Conservation (phyloP, 2,797 vertebrate species). For the Crocodylus rhombifer region DNA sequence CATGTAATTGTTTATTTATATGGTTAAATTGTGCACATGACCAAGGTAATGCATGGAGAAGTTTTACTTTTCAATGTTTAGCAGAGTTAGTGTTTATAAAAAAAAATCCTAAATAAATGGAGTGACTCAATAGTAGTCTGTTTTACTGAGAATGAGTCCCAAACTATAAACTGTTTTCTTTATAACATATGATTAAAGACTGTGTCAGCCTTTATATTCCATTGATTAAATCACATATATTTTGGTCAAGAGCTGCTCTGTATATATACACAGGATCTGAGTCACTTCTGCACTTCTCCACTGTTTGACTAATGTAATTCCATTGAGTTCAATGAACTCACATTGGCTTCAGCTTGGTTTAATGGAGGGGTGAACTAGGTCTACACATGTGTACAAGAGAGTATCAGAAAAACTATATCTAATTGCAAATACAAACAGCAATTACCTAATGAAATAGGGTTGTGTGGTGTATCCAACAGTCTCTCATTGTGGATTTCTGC, state of each 20-base stretch:
- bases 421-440: not conserved
- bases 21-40: not conserved
- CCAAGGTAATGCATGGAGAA: not conserved
- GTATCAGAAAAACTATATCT: not conserved
- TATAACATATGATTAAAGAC: not conserved
- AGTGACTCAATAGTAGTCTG: not conserved
- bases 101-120: not conserved
- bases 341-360: not conserved
- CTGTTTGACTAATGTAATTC: not conserved
- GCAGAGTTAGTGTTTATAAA: not conserved
- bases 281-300: not conserved
- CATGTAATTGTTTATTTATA: not conserved
- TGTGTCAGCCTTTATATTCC: not conserved
- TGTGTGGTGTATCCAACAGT: slow-evolving; percentile 92
- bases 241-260: not conserved
- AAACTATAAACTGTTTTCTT: not conserved
- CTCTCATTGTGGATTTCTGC: slow-evolving; percentile 89
- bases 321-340: not conserved
- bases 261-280: not conserved
- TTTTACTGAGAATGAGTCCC: not conserved
- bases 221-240: not conserved
- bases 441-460: slow-evolving; percentile 96
- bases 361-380: not conserved
- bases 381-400: not conserved
- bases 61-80: not conserved